Evolutionary conservation across 2,888 invertebrate genomes (phyloP).

Genomic region (Epistrophe grossulariae): DNA sequence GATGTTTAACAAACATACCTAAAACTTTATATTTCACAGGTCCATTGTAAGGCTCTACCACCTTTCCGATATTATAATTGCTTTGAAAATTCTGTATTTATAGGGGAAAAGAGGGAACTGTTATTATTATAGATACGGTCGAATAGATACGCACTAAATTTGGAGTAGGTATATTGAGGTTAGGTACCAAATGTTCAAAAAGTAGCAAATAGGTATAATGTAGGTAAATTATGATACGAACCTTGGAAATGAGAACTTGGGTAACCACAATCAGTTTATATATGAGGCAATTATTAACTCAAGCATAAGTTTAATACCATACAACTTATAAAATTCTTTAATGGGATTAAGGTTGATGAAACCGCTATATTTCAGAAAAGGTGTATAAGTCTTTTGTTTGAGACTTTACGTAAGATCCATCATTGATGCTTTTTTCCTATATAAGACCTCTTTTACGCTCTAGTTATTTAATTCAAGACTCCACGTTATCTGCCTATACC

Average conservation of each 20-base stretch:
- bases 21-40: background rate
- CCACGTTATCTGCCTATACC: background rate
- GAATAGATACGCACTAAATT: conserved; percentile 19
- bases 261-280: background rate
- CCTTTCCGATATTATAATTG: background rate
- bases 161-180: background rate
- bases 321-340: background rate
- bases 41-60: background rate
- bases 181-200: background rate
- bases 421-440: background rate
- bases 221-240: background rate
- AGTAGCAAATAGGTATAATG: background rate
- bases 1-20: conserved; percentile 27
- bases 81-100: background rate
- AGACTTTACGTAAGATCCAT: background rate
- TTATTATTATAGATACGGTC: conserved; percentile 13
- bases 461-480: conserved; percentile 19
- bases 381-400: conserved; percentile 1
- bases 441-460: conserved; percentile 25
- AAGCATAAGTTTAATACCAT: background rate
- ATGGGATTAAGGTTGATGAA: background rate
- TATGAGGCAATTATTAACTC: background rate
- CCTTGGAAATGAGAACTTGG: background rate
- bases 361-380: conserved; percentile 11
- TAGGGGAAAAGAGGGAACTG: background rate